These are phyloP conservation scores for Microchirus variegatus DNA, from an alignment of 2,797 vertebrate species.

Conservation along the genomic window DNA sequence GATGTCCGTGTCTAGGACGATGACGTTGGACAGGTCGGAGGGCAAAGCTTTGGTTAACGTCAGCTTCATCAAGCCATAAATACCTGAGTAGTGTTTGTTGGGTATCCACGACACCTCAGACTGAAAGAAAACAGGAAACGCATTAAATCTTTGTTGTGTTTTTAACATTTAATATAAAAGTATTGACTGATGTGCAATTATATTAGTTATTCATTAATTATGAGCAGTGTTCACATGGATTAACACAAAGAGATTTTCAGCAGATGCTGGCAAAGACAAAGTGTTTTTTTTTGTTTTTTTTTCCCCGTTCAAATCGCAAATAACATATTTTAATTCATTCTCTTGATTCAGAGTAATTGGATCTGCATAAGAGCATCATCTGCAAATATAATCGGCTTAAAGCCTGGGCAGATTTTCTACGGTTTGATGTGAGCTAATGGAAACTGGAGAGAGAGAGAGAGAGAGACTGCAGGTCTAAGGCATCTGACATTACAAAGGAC, in stretches of 20 bases:
- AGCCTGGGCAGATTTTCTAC: constrained; percentile 43
- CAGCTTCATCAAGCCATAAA: constrained; percentile 97
- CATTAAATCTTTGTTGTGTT: neutral
- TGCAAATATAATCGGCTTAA: constrained; percentile 67
- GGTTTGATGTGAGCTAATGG: constrained; percentile 52
- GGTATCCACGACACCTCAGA: constrained; percentile 96
- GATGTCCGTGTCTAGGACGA: constrained; percentile 97
- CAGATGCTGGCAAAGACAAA: no score
- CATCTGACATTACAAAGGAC: constrained; percentile 59
- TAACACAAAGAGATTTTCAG: constrained; percentile 29
- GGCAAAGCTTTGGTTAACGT: constrained; percentile 91
- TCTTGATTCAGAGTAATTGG: constrained; percentile 64
- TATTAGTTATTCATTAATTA: neutral
- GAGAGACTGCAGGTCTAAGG: constrained; percentile 52
- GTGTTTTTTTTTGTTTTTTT: neutral
- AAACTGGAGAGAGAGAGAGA: constrained; percentile 28
- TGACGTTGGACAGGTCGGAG: constrained; percentile 89
- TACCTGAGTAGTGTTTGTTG: constrained; percentile 98
- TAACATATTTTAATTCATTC: constrained; percentile 61
- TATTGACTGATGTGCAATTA: neutral
- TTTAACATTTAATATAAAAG: neutral
- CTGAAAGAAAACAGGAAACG: constrained; percentile 68
- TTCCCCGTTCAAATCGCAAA: constrained; percentile 31
- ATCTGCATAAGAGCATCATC: constrained; percentile 69
- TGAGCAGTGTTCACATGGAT: no score